Conservation (phyloP, 2,888 invertebrate species). For the Resseliella maxima region DNA sequence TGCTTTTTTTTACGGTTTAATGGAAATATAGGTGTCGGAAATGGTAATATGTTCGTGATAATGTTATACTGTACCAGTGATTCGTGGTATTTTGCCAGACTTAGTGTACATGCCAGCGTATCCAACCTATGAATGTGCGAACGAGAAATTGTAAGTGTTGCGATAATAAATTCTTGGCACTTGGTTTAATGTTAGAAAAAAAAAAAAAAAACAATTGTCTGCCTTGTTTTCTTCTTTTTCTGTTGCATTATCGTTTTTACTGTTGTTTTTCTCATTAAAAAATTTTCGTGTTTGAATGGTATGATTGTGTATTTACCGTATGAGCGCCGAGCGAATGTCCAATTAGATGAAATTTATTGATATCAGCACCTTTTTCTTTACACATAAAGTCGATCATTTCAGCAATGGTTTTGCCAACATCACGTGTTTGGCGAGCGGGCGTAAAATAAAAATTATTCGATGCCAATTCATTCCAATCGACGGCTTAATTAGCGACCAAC, state of each 20-base stretch:
- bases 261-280: too few relatives aligned
- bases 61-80: constrained; percentile 69
- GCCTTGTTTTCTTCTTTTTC: too few relatives aligned
- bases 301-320: too few relatives aligned
- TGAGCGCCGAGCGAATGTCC: constrained; percentile 72
- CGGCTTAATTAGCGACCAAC: constrained; percentile 60
- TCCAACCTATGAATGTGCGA: constrained; percentile 67
- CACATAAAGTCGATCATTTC: constrained; percentile 60
- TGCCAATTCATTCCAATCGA: constrained; percentile 66
- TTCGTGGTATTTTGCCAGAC: constrained; percentile 68
- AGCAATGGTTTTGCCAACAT: constrained; percentile 66
- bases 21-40: background rate
- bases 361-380: constrained; percentile 56
- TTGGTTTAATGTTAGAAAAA: too few relatives aligned
- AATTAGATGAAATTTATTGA: constrained; percentile 65
- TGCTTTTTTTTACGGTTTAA: background rate
- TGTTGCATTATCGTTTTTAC: background rate
- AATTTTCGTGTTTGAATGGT: too few relatives aligned
- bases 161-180: background rate
- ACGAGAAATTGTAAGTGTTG: constrained; percentile 64
- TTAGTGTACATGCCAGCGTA: constrained; percentile 70
- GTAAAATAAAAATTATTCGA: constrained; percentile 66
- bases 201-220: too few relatives aligned
- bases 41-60: constrained; percentile 35
- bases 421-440: constrained; percentile 65